A percentile compares a stretch with the other conserved stretches of the same genome.
Conservation (phyloP, 2,797 vertebrate genomes). For the Tokudaia muenninki region DNA sequence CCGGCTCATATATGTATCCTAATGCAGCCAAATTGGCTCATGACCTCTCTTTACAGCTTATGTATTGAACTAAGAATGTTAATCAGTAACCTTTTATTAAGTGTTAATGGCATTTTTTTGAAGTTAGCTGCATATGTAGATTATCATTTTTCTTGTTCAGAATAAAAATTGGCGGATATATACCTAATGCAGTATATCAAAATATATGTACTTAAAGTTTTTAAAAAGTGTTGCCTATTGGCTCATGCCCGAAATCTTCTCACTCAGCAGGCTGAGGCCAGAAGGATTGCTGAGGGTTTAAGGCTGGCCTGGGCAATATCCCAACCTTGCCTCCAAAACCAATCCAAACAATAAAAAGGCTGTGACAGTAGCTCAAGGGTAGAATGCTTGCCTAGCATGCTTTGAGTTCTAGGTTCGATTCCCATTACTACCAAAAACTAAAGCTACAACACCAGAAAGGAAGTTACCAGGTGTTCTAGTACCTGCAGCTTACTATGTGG, state of each 20-base stretch:
- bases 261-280: no score
- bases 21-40: not conserved
- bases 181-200: conserved; percentile 37
- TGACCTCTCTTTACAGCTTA: not conserved
- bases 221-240: not conserved
- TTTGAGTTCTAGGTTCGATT: not conserved
- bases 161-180: conserved; percentile 52
- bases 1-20: not conserved
- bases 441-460: not conserved
- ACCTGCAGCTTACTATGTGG: not conserved
- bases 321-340: not conserved
- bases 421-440: not conserved
- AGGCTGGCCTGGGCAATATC: not conserved
- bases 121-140: not conserved
- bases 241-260: not conserved
- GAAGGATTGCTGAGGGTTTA: not conserved
- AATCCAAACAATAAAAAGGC: not conserved
- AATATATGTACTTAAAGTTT: conserved; percentile 20
- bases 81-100: conserved; percentile 4
- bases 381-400: not conserved
- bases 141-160: conserved; percentile 57
- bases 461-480: not conserved
- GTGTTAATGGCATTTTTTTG: not conserved
- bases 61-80: conserved; percentile 48
- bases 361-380: not conserved